phyloP scores from a whole-genome alignment of 2,797 vertebrate species.

The Micropoecilia bifurca region DNA sequence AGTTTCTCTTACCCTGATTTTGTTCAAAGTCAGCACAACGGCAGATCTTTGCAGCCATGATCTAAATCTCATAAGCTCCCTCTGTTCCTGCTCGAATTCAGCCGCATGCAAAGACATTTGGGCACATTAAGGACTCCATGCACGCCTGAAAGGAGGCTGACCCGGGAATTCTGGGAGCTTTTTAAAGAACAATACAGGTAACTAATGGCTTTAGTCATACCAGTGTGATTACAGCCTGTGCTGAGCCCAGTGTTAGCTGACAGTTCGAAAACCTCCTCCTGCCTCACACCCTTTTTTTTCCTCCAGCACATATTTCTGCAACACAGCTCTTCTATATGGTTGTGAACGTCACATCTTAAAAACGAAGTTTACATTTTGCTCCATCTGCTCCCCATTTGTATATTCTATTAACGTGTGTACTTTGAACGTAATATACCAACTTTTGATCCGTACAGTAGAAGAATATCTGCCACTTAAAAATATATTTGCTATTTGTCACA shows the following conservation, averaged over 20 bases:
- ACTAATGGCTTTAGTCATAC: constrained; percentile 37
- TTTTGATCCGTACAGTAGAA: constrained; percentile 9
- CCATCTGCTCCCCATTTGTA: constrained; percentile 45
- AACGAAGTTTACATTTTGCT: constrained; percentile 21
- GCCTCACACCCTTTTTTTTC: constrained; percentile 16
- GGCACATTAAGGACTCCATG: constrained; percentile 27
- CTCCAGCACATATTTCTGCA: constrained; percentile 19
- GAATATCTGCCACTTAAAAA: background rate
- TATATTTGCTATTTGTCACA: background rate
- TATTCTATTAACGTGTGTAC: constrained; percentile 10
- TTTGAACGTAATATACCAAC: constrained; percentile 11
- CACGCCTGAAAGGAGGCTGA: constrained; percentile 24
- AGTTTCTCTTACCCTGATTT: constrained; percentile 57
- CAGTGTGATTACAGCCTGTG: constrained; percentile 9
- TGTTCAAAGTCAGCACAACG: constrained; percentile 67
- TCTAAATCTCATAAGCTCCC: constrained; percentile 61
- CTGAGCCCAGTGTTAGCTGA: constrained; percentile 14
- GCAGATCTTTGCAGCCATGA: constrained; percentile 49
- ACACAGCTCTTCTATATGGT: background rate
- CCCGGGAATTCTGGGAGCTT: constrained; percentile 24
- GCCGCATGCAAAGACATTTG: constrained; percentile 32
- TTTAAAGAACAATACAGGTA: constrained; percentile 28
- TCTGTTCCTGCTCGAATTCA: constrained; percentile 41
- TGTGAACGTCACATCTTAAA: constrained; percentile 8
- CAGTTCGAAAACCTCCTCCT: constrained; percentile 21